Percentiles rank a stretch among this genome's conserved stretches.
Evolutionary conservation across 2,888 invertebrate species (phyloP).

Genomic region (Pandemis corylana): DNA sequence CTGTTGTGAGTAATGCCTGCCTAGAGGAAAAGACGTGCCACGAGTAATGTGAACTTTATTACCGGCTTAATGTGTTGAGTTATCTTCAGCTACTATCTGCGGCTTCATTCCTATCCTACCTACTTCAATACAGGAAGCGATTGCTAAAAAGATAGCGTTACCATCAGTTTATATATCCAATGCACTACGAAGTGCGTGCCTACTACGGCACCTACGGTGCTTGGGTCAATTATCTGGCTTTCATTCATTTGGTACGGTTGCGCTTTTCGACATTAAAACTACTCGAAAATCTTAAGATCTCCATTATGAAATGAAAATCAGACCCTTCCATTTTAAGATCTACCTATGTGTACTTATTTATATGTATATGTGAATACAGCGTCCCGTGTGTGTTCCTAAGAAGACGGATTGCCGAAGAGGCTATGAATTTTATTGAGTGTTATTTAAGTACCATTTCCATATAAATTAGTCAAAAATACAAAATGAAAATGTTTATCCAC

Average conservation of each 20-base stretch:
- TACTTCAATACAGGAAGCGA: conserved; percentile 53
- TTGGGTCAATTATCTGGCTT: background rate
- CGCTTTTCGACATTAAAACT: background rate
- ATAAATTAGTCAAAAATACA: too few species aligned
- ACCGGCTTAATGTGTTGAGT: conserved; percentile 60
- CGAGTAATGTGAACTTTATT: conserved; percentile 58
- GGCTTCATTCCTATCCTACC: conserved; percentile 55
- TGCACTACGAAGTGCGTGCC: background rate
- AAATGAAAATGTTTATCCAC: too few species aligned
- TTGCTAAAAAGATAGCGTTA: conserved; percentile 47
- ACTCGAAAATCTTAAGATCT: background rate
- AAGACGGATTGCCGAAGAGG: too few species aligned
- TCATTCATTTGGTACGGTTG: background rate
- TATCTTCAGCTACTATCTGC: conserved; percentile 62
- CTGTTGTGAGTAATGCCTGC: conserved; percentile 56
- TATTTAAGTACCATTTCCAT: too few species aligned
- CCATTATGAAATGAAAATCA: too few species aligned
- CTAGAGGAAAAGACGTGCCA: conserved; percentile 53
- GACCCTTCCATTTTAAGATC: too few species aligned
- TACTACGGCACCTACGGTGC: background rate
- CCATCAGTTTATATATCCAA: conserved; percentile 3
- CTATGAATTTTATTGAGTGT: too few species aligned
- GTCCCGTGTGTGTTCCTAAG: too few species aligned
- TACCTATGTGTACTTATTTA: too few species aligned
- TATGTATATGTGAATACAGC: too few species aligned